These are phyloP conservation scores for Leptogaster cylindrica DNA, from an alignment of 2,888 invertebrate species.

Conservation along the genomic window DNA sequence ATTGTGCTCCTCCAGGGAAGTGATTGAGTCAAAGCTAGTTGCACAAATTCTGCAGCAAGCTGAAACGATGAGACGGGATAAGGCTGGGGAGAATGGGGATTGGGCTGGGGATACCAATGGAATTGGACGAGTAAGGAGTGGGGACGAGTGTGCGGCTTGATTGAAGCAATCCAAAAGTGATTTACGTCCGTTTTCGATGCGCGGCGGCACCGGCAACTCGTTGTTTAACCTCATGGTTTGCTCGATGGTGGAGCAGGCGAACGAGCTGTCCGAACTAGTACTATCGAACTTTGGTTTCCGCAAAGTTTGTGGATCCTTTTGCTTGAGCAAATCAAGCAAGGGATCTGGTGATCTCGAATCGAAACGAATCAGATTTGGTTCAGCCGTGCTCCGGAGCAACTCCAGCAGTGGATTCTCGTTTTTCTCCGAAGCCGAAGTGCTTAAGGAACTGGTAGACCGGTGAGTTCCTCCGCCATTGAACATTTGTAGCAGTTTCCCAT, in stretches of 20 bases:
- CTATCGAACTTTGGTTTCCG: conserved; percentile 10
- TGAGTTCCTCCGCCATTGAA: neutral
- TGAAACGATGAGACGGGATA: conserved; percentile 50
- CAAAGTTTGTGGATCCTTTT: neutral
- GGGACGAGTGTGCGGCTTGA: conserved; percentile 25
- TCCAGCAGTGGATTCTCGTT: conserved; percentile 40
- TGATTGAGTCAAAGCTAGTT: conserved; percentile 55
- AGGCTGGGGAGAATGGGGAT: conserved; percentile 13
- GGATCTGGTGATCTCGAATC: conserved; percentile 41
- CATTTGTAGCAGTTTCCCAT: neutral
- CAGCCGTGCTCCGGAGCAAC: conserved; percentile 40
- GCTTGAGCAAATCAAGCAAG: conserved; percentile 2
- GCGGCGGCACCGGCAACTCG: conserved; percentile 5
- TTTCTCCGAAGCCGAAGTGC: conserved; percentile 2
- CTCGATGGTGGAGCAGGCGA: conserved; percentile 3
- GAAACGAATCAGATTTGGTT: conserved; percentile 28
- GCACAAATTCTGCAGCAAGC: conserved; percentile 59
- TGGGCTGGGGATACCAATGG: conserved; percentile 12
- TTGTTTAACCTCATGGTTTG: conserved; percentile 19
- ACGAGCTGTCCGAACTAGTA: conserved; percentile 24
- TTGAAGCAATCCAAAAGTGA: conserved; percentile 44
- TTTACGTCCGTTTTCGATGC: conserved; percentile 41
- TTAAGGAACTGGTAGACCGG: neutral
- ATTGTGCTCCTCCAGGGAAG: conserved; percentile 57
- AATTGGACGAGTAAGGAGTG: conserved; percentile 4